phyloP scores from a whole-genome alignment of 2,797 vertebrate genomes.

The Catamblyrhynchus diadema region DNA sequence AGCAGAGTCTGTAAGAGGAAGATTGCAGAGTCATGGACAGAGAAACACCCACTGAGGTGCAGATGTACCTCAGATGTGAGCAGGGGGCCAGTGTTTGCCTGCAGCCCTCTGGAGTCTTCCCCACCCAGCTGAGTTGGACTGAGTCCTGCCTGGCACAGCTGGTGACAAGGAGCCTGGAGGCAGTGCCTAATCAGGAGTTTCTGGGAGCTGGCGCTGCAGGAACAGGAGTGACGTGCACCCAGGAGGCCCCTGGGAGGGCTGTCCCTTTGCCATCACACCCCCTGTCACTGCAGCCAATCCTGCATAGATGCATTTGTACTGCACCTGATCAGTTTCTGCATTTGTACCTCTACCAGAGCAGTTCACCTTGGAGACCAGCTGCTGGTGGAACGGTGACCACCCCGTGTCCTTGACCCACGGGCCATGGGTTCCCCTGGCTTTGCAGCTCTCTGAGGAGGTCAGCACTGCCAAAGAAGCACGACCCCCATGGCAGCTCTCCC shows the following conservation, averaged over 20 bases:
- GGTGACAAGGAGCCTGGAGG: fast-evolving
- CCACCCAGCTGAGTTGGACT: neutral
- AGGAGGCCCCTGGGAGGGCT: neutral
- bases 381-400: neutral
- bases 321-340: neutral
- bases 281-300: neutral
- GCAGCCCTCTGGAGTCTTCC: fast-evolving
- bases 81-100: neutral
- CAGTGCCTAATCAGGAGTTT: fast-evolving
- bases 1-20: neutral
- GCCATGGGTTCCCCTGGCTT: neutral
- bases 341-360: neutral
- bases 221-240: fast-evolving
- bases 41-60: fast-evolving
- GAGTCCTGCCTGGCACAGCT: neutral
- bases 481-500: neutral
- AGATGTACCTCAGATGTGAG: neutral
- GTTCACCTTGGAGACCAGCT: neutral
- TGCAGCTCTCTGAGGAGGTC: neutral
- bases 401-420: fast-evolving
- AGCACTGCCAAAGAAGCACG: neutral
- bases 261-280: neutral
- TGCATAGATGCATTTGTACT: neutral
- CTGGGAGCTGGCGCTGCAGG: neutral
- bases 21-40: neutral